A percentile compares a stretch with the other conserved stretches of the same genome.
Conservation (phyloP, 2,113 vertebrate species). For the Eurypyga helias region DNA sequence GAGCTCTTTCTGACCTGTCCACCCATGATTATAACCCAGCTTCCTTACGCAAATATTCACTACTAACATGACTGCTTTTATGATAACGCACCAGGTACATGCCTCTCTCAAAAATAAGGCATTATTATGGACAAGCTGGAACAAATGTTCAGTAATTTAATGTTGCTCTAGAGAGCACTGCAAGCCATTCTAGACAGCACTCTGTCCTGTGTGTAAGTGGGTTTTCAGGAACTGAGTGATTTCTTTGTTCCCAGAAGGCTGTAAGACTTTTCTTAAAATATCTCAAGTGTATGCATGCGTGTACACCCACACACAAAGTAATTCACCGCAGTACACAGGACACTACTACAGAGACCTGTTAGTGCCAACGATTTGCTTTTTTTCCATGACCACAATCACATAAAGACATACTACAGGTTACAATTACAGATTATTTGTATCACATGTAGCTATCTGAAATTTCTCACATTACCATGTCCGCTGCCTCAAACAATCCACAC, state of each 20-base stretch:
- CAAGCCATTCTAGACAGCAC: neutral
- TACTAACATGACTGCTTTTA: neutral
- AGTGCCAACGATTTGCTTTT: neutral
- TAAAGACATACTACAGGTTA: neutral
- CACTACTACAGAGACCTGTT: neutral
- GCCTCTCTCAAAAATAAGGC: neutral
- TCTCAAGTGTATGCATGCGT: neutral
- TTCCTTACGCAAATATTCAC: neutral
- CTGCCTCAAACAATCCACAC: fast-evolving
- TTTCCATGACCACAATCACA: neutral
- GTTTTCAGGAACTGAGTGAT: neutral
- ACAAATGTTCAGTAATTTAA: conserved; percentile 43
- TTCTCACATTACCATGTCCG: neutral
- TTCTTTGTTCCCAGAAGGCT: neutral
- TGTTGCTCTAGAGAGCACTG: conserved; percentile 27
- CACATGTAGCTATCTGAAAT: neutral
- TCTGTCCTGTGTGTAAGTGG: neutral
- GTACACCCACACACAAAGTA: neutral
- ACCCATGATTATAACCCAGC: neutral
- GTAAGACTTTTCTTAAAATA: neutral
- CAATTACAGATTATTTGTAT: neutral
- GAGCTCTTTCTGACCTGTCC: neutral
- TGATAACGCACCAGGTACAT: neutral
- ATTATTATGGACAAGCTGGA: neutral
- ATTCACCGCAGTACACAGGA: neutral